Evolutionary conservation across 2,888 invertebrate genomes (phyloP).

Genomic region (Metopia argyrocephala): DNA sequence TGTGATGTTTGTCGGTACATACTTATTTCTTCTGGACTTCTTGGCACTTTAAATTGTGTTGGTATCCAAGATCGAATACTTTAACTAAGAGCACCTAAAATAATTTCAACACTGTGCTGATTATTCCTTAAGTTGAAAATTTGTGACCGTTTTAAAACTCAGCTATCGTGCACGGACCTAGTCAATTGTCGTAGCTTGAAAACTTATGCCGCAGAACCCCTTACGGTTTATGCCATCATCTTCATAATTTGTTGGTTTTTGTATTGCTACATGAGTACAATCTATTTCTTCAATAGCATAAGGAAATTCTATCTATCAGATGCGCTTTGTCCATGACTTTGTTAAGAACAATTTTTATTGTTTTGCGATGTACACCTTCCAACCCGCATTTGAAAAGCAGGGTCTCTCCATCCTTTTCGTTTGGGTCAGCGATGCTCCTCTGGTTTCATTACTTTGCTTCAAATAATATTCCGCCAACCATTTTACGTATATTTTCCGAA

Average conservation of each 20-base stretch:
- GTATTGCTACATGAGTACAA: constrained; percentile 17
- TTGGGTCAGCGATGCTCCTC: constrained; percentile 14
- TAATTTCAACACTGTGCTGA: not conserved
- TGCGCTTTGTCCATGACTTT: constrained; percentile 25
- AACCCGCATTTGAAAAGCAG: constrained; percentile 32
- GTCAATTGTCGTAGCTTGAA: constrained; percentile 10
- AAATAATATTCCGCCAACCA: constrained; percentile 32
- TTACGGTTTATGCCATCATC: constrained; percentile 40
- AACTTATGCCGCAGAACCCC: constrained; percentile 34
- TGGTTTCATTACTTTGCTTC: constrained; percentile 19
- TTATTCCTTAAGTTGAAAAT: constrained; percentile 3
- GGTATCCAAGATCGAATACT: constrained; percentile 9
- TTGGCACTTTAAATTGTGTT: constrained; percentile 11
- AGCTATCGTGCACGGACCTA: constrained; percentile 9
- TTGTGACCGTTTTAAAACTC: constrained; percentile 11
- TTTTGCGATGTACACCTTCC: constrained; percentile 23
- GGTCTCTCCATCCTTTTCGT: constrained; percentile 25
- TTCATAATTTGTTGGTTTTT: constrained; percentile 28
- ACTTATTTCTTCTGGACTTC: not conserved
- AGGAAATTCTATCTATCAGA: constrained; percentile 22
- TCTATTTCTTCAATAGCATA: constrained; percentile 22
- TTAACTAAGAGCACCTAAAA: constrained; percentile 1
- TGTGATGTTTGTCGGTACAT: not conserved
- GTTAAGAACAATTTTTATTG: constrained; percentile 25
- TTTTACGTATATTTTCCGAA: constrained; percentile 28